These are phyloP conservation scores for Ochropleura plecta DNA, from an alignment of 2,888 invertebrate species.

Conservation along the genomic window DNA sequence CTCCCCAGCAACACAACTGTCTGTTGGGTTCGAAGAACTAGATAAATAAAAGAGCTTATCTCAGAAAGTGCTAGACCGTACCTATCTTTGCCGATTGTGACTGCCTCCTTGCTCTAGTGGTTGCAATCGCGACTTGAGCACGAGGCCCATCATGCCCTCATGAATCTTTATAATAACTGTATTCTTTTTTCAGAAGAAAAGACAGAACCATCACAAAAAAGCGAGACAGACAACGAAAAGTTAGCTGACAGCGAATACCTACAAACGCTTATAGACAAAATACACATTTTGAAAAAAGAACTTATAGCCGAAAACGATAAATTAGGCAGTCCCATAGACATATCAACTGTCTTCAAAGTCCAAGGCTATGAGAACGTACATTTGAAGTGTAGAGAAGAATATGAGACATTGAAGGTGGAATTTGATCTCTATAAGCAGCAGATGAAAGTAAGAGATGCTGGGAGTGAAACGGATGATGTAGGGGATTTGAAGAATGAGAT, in stretches of 20 bases:
- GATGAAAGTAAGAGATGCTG: conserved; percentile 70
- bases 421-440: conserved; percentile 92
- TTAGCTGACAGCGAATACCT: conserved; percentile 88
- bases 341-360: conserved; percentile 88
- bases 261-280: conserved; percentile 91
- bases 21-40: no score
- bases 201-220: conserved; percentile 75
- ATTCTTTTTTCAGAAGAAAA: conserved; percentile 47
- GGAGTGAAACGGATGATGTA: conserved; percentile 77
- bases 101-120: no score
- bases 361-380: conserved; percentile 86
- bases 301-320: conserved; percentile 91
- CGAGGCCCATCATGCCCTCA: no score
- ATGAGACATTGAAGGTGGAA: conserved; percentile 91
- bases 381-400: conserved; percentile 92
- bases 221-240: conserved; percentile 87
- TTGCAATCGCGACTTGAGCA: no score
- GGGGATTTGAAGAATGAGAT: conserved; percentile 91
- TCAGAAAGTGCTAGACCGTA: no score
- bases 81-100: no score
- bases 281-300: conserved; percentile 91
- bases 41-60: no score
- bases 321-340: conserved; percentile 91
- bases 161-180: background rate
- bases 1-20: no score